A percentile compares a stretch with the other conserved stretches of the same genome.
Evolutionary conservation across 2,888 invertebrate genomes (phyloP).

Genomic region (Lamellibrachia columna): DNA sequence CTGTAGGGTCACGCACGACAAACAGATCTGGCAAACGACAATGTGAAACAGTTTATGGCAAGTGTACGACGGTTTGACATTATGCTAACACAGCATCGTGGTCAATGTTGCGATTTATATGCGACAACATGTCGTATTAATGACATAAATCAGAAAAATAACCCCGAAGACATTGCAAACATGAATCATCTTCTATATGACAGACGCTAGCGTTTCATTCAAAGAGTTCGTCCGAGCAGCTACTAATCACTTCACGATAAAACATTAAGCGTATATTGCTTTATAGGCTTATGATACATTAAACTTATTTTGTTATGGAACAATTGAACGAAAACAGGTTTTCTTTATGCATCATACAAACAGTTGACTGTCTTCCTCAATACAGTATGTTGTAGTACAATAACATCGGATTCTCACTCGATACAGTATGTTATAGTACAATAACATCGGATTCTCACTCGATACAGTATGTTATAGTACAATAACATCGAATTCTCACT

Average conservation of each 20-base stretch:
- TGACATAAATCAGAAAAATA: slow-evolving; percentile 4
- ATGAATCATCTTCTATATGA: background rate
- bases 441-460: too few relatives aligned
- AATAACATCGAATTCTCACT: too few relatives aligned
- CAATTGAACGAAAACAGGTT: background rate
- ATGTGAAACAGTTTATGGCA: background rate
- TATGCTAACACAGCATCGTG: background rate
- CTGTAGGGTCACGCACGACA: background rate
- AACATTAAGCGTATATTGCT: background rate
- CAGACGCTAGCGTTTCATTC: background rate
- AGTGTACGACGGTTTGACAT: background rate
- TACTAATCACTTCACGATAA: background rate
- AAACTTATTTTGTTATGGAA: background rate
- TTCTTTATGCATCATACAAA: background rate
- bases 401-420: background rate
- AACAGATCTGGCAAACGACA: background rate
- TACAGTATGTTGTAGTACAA: background rate
- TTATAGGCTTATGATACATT: background rate
- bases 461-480: too few relatives aligned
- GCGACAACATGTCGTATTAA: background rate
- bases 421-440: too few relatives aligned
- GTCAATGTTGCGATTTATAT: slow-evolving; percentile 1
- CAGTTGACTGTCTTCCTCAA: background rate
- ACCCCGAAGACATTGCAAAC: background rate
- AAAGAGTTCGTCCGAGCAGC: background rate